Percentiles rank a stretch among this genome's conserved stretches.
Conservation (phyloP, 2,797 vertebrate genomes). For the Emydoidea blandingii region DNA sequence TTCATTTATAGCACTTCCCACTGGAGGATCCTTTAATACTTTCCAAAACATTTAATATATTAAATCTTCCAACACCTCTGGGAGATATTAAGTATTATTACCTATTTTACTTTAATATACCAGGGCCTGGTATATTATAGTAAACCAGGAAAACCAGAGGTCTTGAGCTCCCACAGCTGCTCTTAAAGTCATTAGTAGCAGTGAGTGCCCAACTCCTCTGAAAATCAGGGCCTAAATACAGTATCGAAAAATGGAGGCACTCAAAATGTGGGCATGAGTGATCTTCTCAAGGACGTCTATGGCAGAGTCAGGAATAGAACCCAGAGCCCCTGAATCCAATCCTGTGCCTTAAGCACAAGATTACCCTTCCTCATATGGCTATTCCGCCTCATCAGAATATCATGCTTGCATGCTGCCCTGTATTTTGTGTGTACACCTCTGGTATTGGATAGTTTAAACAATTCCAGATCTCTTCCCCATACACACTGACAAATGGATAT, state of each 20-base stretch:
- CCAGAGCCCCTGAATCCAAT: not conserved
- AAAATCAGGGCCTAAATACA: not conserved
- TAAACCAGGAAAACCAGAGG: too few relatives aligned
- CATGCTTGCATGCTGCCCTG: not conserved
- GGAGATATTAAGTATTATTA: not conserved
- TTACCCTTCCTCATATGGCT: not conserved
- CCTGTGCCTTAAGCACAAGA: rapidly evolving
- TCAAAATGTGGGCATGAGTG: not conserved
- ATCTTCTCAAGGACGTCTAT: not conserved
- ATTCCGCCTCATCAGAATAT: rapidly evolving
- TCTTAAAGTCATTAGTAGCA: rapidly evolving
- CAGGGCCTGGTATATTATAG: too few relatives aligned
- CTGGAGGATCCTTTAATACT: not conserved
- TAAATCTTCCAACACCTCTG: not conserved
- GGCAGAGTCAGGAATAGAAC: not conserved
- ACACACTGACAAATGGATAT: not conserved
- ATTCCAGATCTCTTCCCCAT: not conserved
- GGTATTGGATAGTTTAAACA: not conserved
- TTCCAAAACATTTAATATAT: not conserved
- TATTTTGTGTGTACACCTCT: not conserved
- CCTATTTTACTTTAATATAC: not conserved
- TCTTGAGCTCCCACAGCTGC: not conserved
- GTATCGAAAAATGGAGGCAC: not conserved
- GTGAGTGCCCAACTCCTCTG: not conserved
- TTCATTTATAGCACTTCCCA: not conserved